Evolutionary conservation across 2,113 vertebrate species (phyloP).

Genomic region (Leucoraja erinaceus): DNA sequence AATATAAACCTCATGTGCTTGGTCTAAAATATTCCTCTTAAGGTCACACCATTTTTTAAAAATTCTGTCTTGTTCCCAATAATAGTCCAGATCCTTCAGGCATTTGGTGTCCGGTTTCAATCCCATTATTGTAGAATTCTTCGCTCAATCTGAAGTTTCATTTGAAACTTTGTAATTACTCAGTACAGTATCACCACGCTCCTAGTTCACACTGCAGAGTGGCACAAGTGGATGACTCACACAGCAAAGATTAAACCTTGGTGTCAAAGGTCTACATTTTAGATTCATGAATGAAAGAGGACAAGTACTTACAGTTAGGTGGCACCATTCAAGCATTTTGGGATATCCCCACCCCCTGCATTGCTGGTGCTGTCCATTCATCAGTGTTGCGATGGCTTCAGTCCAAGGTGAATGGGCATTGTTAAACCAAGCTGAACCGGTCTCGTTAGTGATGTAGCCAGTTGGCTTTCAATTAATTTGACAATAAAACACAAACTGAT

Average conservation of each 20-base stretch:
- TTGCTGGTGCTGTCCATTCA: neutral
- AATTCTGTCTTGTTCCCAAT: constrained; percentile 9
- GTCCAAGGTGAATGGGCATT: neutral
- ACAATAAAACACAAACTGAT: neutral
- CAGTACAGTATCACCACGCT: neutral
- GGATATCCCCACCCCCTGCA: neutral
- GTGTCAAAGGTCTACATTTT: neutral
- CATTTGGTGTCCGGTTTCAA: constrained; percentile 16
- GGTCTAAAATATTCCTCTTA: constrained; percentile 30
- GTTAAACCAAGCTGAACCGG: neutral
- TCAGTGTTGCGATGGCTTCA: neutral
- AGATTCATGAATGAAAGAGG: neutral
- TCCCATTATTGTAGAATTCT: neutral
- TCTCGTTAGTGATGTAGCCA: neutral
- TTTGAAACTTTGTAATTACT: neutral
- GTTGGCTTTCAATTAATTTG: neutral
- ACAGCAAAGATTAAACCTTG: neutral
- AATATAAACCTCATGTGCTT: constrained; percentile 38
- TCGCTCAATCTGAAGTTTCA: neutral
- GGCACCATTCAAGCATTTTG: neutral
- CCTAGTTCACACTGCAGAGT: too few relatives aligned
- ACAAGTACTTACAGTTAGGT: constrained; percentile 2
- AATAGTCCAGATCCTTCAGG: neutral
- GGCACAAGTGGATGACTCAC: neutral
- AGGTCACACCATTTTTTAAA: constrained; percentile 35